phyloP scores from a whole-genome alignment of 1,140 invertebrate species.

The Odontomachus brunneus region DNA sequence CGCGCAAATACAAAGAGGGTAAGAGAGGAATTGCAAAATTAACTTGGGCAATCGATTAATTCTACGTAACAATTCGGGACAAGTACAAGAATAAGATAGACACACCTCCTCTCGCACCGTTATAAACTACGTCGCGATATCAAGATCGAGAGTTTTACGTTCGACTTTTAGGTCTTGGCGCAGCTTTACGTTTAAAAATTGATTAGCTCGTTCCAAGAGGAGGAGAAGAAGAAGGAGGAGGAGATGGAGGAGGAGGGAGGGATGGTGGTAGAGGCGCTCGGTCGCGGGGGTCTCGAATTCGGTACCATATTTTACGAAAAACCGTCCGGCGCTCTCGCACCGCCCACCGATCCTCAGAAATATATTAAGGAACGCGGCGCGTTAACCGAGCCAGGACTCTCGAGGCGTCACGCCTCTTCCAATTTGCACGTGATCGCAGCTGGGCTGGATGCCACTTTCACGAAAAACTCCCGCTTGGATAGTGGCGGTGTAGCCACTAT shows the following conservation, averaged over 20 bases:
- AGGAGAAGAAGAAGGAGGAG: not conserved
- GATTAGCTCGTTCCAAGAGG: conserved; percentile 27
- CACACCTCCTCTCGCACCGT: not conserved
- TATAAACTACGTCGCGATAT: conserved; percentile 9
- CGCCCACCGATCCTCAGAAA: conserved; percentile 66
- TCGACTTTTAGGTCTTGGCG: conserved; percentile 22
- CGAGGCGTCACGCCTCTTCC: conserved; percentile 66
- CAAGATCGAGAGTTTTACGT: conserved; percentile 32
- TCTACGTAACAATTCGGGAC: not conserved
- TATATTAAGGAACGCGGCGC: conserved; percentile 63
- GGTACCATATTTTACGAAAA: conserved; percentile 61
- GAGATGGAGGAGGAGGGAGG: not conserved
- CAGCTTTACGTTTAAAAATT: conserved; percentile 48
- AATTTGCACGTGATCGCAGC: conserved; percentile 72
- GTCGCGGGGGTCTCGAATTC: conserved; percentile 46
- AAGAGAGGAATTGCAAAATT: not conserved
- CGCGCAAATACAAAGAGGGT: not conserved
- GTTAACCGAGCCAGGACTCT: conserved; percentile 61
- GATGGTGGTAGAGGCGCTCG: not conserved
- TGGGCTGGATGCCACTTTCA: conserved; percentile 45
- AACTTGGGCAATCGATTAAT: conserved; percentile 21
- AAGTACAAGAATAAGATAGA: not conserved
- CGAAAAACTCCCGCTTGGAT: conserved; percentile 27
- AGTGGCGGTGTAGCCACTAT: not conserved
- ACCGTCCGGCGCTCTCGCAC: conserved; percentile 46